Evolutionary conservation across 2,113 vertebrate genomes (phyloP).

Genomic region (Cariama cristata): DNA sequence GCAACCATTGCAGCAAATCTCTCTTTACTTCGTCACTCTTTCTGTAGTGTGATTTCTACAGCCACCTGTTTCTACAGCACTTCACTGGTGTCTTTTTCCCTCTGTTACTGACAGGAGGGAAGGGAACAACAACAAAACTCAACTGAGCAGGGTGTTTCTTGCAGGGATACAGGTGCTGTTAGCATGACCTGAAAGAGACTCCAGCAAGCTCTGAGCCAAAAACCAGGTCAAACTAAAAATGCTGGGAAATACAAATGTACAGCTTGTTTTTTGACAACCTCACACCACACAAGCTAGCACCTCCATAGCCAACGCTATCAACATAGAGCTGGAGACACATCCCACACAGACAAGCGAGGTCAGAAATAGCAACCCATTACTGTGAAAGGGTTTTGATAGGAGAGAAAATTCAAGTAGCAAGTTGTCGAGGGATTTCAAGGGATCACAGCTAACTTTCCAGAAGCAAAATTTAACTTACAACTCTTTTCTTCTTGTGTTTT

Average conservation of each 20-base stretch:
- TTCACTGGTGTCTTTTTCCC: background rate
- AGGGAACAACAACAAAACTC: background rate
- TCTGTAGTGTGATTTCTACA: background rate
- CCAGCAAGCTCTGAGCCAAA: background rate
- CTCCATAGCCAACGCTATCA: background rate
- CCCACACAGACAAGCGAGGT: background rate
- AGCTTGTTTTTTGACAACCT: slow-evolving; percentile 41
- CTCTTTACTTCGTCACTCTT: background rate
- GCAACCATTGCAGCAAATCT: background rate
- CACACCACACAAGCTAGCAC: slow-evolving; percentile 10
- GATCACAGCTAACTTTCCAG: background rate
- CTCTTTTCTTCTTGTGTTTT: background rate
- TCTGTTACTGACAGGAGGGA: background rate
- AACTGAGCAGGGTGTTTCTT: background rate
- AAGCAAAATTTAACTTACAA: background rate
- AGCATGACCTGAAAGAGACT: slow-evolving; percentile 59
- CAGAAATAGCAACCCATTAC: background rate
- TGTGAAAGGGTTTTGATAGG: background rate
- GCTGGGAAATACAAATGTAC: slow-evolving; percentile 40
- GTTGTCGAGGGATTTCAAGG: background rate
- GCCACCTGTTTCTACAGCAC: background rate
- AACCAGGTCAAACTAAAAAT: slow-evolving; percentile 68
- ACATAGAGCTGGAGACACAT: background rate
- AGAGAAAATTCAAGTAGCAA: background rate
- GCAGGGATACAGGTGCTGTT: slow-evolving; percentile 40